Evolutionary conservation across 2,888 invertebrate species (phyloP).

Genomic region (Carpatolechia fugitivella): DNA sequence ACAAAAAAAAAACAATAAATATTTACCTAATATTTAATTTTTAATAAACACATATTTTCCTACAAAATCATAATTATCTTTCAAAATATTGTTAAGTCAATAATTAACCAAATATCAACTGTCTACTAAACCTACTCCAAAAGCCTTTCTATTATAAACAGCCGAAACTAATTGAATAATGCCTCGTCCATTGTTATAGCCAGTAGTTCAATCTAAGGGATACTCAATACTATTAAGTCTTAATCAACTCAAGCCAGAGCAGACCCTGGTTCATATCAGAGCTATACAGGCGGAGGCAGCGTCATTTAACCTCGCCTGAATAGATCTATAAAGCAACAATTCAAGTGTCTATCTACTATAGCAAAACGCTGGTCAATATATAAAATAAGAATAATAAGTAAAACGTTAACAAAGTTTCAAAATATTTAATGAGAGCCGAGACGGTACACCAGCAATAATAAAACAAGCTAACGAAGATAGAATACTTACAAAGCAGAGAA

Average conservation of each 20-base stretch:
- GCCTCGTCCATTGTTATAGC: not conserved
- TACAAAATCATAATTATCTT: too few species aligned
- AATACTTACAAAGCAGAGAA: conserved; percentile 3
- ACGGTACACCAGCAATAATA: conserved; percentile 1
- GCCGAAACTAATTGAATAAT: not conserved
- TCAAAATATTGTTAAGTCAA: too few species aligned
- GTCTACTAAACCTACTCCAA: too few species aligned
- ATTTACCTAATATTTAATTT: too few species aligned
- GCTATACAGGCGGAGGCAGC: not conserved
- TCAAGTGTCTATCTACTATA: too few species aligned
- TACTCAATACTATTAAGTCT: conserved; percentile 1
- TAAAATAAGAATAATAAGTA: too few species aligned
- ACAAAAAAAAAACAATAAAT: too few species aligned
- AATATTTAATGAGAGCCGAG: not conserved
- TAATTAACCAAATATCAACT: too few species aligned
- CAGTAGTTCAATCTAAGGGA: not conserved
- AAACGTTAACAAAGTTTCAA: not conserved
- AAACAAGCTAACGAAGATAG: conserved; percentile 1
- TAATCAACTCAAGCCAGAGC: conserved; percentile 2
- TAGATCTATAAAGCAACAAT: not conserved
- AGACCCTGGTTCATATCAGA: conserved; percentile 4
- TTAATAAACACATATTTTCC: too few species aligned
- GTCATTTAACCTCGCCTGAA: not conserved
- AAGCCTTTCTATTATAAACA: not conserved
- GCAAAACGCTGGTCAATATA: too few species aligned